Base-by-base conservation (phyloP, 2,113 vertebrate species). In the Tenebrosternarchus preto region DNA sequence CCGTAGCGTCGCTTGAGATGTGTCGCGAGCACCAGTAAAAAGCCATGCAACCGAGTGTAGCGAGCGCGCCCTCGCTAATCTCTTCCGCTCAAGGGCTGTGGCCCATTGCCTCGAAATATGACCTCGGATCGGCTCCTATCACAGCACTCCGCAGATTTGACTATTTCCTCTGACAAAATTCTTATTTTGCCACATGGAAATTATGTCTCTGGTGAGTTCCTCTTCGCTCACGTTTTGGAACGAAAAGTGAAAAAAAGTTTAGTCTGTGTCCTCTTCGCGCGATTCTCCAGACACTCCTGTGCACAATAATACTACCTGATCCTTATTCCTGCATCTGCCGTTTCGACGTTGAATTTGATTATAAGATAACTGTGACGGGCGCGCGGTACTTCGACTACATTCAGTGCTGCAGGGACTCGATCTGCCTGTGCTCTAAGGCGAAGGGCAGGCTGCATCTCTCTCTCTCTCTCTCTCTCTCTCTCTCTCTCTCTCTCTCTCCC, bases 391-490 rank as follows among this genome's bases (percentile, higher is more conserved):
- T 84, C 91, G 86, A 87, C 87, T 81, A 82, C 85, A 85, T 88
- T 86, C 85, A 90, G 91, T 92, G 93, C 93, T 92, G 93, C 92
- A 91, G 93, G 93, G 91, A 92, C 91, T 84, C 86, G 87, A 85
- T 90, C 87, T 92, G 82, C 86, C 88, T 86, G 83, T 90, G 86
- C 91, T 91, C 89, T 86, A 55, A 90, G 91, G 90, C 90, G 88
- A 85, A 88, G 74, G 89, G 87, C 90, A 90, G 87, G 88, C 85
- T 90, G n/a, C 79, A 75, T 78, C 77, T 82, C 83, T 85, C 88
- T 63, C 77, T 82, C 78, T 74, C 89, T 88, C 88, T 90, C 87
- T 83, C 88, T 87, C 82, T 85, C 85, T 85, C 92, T 83, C 87
- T 85, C 82, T 80, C 86, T 84, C 88, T 80, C 86, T 57, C 88